Evolutionary conservation across 2,888 invertebrate genomes (phyloP), one percentile per base, ranked within the genome.

Genomic region (Meganola albula): DNA sequence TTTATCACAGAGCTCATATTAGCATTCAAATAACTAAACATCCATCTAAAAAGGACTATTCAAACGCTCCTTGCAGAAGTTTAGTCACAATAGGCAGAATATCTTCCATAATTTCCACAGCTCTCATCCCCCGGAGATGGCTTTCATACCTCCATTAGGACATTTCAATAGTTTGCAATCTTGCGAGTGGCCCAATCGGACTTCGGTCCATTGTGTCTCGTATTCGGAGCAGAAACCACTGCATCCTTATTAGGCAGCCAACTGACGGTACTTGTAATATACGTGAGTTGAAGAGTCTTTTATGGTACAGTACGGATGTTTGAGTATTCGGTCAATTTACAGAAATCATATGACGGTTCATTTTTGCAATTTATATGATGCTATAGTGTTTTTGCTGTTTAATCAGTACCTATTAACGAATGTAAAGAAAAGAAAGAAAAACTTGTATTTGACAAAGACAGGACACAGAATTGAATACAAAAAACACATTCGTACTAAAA

Each of bases 91-190:
- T 55, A 30, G 47, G 31, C 30, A 37, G 37, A 40, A 40, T 34
- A 41, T 43, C 44, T 53, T 39, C 37, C 10, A 36, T 52, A 58
- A 55, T 56, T 53, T 54, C 49, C 40, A 52, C 36, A 31, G 46
- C 40, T 32, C 31, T 33, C 40, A 35, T 55, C 48, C 40, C 44
- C n/a, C 27, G 13, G 36, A 41, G 49, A 46, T 32, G 37, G 37
- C 44, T 50, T 51, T 54, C 58, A 58, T 44, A 41, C 34, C 31
- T 33, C 47, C 40, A 44, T 49, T 52, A 46, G 34, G 37, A 47
- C 52, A 38, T 60, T 60, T 64, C 61, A 64, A 71, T 67, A 55
- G 65, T 51, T 51, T 43, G 52, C 61, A 67, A 71, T 70, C 62
- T 63, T 37, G 47, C 45, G 53, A 68, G 56, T 67, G 62, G 59